Percentiles rank a stretch among this genome's conserved stretches.
Evolutionary conservation across 1,140 invertebrate species (phyloP).

Genomic region (Diachasmimorpha longicaudata): DNA sequence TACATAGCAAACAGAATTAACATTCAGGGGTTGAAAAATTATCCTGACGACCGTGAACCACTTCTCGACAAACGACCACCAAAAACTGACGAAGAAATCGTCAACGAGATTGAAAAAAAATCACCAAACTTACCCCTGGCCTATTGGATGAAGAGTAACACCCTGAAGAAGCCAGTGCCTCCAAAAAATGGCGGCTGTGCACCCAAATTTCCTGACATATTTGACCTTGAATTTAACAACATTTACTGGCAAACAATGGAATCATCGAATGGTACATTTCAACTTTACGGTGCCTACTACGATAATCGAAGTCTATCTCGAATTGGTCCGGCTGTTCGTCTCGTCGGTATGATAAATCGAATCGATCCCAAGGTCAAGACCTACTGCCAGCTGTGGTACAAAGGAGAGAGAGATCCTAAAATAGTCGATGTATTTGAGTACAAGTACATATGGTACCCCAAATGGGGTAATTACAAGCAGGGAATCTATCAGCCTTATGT

Average conservation of each 20-base stretch:
- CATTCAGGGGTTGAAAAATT: not conserved
- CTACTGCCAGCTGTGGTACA: conserved; percentile 91
- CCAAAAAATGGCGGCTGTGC: conserved; percentile 60
- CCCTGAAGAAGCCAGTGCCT: not conserved
- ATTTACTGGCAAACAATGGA: conserved; percentile 87
- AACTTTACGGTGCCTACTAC: conserved; percentile 88
- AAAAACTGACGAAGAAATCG: conserved; percentile 76
- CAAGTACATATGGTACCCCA: conserved; percentile 93
- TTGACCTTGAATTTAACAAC: conserved; percentile 90
- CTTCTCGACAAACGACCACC: conserved; percentile 71
- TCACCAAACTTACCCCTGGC: conserved; percentile 82
- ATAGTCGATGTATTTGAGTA: conserved; percentile 85
- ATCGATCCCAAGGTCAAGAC: conserved; percentile 84
- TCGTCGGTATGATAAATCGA: conserved; percentile 90
- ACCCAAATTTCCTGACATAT: conserved; percentile 80
- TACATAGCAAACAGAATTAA: conserved; percentile 20
- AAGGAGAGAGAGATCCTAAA: conserved; percentile 77
- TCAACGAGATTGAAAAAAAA: conserved; percentile 76
- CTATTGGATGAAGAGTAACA: conserved; percentile 80
- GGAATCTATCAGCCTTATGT: conserved; percentile 91
- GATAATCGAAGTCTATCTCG: conserved; percentile 79
- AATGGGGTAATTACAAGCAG: conserved; percentile 94
- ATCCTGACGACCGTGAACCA: conserved; percentile 52
- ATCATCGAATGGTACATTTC: conserved; percentile 84
- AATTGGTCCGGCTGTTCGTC: conserved; percentile 80